Evolutionary conservation across 1,140 invertebrate species (phyloP).

Genomic region (Macrostomum lignano): DNA sequence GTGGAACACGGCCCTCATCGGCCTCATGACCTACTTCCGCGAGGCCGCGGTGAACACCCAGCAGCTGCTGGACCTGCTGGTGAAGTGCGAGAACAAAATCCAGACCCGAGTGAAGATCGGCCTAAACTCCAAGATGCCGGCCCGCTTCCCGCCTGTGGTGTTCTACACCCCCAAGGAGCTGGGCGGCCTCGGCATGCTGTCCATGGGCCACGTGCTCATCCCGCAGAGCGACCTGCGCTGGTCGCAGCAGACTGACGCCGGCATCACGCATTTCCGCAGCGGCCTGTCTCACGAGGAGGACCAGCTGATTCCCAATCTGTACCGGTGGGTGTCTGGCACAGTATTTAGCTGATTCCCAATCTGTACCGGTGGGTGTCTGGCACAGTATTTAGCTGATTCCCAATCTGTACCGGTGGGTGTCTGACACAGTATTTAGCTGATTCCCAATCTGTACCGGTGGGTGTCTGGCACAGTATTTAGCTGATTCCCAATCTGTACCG

Average conservation of each 20-base stretch:
- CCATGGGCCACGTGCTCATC: conserved; percentile 96
- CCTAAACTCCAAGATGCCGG: conserved; percentile 98
- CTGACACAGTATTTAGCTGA: no score
- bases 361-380: not conserved
- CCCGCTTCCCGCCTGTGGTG: conserved; percentile 89
- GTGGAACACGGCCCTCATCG: conserved; percentile 97
- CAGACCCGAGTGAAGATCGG: conserved; percentile 99
- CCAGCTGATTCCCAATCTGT: conserved; percentile 97
- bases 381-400: not conserved
- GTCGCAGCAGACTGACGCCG: conserved; percentile 98
- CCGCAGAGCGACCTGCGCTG: conserved; percentile 52
- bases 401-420: no score
- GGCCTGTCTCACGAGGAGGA: conserved; percentile 99
- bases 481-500: no score
- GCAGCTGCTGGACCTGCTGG: conserved; percentile 73
- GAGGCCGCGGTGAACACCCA: conserved; percentile 97
- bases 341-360: no score
- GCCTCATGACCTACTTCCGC: conserved; percentile 95
- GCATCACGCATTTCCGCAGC: conserved; percentile 93
- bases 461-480: no score
- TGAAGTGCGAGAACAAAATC: conserved; percentile 99
- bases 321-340: conserved; percentile 38
- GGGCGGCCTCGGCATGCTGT: conserved; percentile 58
- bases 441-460: no score
- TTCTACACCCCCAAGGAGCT: conserved; percentile 77